A percentile compares a stretch with the other conserved stretches of the same genome.
These are phyloP conservation scores for Tachysurus vachellii DNA, from an alignment of 2,113 vertebrate genomes.

Conservation along the genomic window DNA sequence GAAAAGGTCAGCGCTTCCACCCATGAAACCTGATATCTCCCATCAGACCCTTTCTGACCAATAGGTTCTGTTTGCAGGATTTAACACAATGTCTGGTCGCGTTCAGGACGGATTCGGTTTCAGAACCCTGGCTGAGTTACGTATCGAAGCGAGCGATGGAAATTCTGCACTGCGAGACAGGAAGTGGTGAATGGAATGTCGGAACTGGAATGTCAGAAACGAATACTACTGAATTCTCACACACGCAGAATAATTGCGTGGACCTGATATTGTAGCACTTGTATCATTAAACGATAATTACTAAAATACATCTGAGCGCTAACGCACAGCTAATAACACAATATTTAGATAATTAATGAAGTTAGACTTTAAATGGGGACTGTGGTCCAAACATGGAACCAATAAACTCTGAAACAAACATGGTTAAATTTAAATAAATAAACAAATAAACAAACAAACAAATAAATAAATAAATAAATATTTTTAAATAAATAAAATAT, in stretches of 20 bases:
- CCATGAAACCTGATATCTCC: conserved; percentile 19
- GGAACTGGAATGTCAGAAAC: neutral
- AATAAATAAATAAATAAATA: too few species aligned
- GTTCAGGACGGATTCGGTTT: neutral
- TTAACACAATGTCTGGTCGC: conserved; percentile 3
- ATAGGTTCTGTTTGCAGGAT: neutral
- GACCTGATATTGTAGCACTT: neutral
- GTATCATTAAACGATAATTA: neutral
- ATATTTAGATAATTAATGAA: too few species aligned
- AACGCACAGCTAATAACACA: neutral
- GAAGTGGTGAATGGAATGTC: too few species aligned
- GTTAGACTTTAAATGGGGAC: too few species aligned
- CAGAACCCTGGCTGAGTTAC: neutral
- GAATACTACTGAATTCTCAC: neutral
- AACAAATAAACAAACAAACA: too few species aligned
- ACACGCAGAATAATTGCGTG: neutral
- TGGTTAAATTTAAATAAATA: too few species aligned
- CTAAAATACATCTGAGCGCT: neutral
- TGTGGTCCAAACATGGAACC: too few species aligned
- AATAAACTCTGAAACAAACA: too few species aligned
- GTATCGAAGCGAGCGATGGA: neutral
- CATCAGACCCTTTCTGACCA: conserved; percentile 14
- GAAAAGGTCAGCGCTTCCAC: conserved; percentile 31
- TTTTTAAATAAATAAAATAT: too few species aligned
- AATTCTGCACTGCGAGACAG: neutral